Evolutionary conservation across 1,140 invertebrate species (phyloP), one percentile per base, ranked within the genome.

Genomic region (Drosophila suzukii): DNA sequence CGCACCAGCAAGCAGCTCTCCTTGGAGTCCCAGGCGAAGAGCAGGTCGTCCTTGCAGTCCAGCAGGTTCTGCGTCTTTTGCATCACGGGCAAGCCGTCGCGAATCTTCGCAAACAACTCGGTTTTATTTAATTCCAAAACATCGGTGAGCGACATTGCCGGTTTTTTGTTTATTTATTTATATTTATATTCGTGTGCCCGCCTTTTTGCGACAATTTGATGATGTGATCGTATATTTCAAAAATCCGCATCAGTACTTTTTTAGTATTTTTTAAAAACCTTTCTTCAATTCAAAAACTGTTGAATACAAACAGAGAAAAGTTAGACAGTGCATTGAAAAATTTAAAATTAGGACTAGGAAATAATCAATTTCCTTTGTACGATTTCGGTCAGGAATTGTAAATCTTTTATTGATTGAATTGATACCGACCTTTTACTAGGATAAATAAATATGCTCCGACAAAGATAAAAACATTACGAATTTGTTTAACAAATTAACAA

Each of bases 11-110:
- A 10, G 8, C 76, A 81, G 24, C 68, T 74, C 0, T 90, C 81
- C 12, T 51, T 61, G 0, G 84, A 73, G 51, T 91, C 79, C 92
- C 92, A 92, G 6, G 56, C 91, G 58, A 82, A 92, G 0, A 92
- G 55, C 34, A 92, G 24, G 70, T 92, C 92, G 47, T 92, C 92
- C 44, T 90, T 91, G 51, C 81, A 92, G 56, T 92, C 91, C 41
- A 92, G 38, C 6, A 92, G 54, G 63, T 92, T 90, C 57, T 91
- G 91, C 0, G 90, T 90, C 12, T 78, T 75, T 11, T 74, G 66
- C 30, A 81, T 55, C 17, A 71, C 30, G 7, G 91, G 70, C 46
- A 92, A 51, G 4, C 67, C 70, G 59, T 68, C 30, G 38, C 91
- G 89, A 34, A 92, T 83, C 73, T 91, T 89, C 5, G 58, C 71